Evolutionary conservation across 2,113 vertebrate genomes (phyloP), one percentile per base, ranked within the genome.

Genomic region (Psittacus erithacus): DNA sequence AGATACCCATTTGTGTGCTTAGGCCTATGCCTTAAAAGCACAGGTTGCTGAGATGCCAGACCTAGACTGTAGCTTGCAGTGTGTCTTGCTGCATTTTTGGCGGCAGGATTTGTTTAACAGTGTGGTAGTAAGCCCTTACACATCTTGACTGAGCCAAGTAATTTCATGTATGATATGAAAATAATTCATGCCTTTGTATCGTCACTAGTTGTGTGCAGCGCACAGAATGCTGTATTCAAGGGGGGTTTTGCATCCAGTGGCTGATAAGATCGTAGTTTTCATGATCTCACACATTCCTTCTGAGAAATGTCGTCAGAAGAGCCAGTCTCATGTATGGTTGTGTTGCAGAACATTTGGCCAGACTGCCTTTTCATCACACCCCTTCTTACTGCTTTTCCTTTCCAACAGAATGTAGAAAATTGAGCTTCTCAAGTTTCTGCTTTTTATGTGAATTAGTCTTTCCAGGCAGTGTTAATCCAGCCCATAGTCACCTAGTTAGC

Each of bases 281-380:
- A 10, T 92, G 49, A 88, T 68, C 44, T 95, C 71, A 38, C 55
- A 11, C 73, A 78, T 97, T 95, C 70, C 59, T 82, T 84, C 68
- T 86, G 64, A 95, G 67, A 96, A 94, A 77, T 84, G 44, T 46
- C 38, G 52, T 89, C 46, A 44, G 43, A 68, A 87, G 25, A 64
- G 31, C 47, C n/a, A 63, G 43, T 47, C 29, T 90, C 53, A n/a
- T 17, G 31, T 55, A 10, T 78, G 89, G 86, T 64, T 91, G 83
- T 27, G 35, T 49, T 90, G 41, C 74, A 53, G 50, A 64, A 23
- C n/a, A 31, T 91, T 88, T 82, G 13, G 12, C 33, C 17, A 86
- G 65, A 49, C 60, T 73, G 13, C 39, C 17, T 86, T 38, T 67
- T 74, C 76, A 64, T 83, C 46, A 50, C 8, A 29, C 7, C 5